These are phyloP conservation scores for Copidosoma aretas DNA, from an alignment of 2,888 invertebrate species.

Conservation along the genomic window DNA sequence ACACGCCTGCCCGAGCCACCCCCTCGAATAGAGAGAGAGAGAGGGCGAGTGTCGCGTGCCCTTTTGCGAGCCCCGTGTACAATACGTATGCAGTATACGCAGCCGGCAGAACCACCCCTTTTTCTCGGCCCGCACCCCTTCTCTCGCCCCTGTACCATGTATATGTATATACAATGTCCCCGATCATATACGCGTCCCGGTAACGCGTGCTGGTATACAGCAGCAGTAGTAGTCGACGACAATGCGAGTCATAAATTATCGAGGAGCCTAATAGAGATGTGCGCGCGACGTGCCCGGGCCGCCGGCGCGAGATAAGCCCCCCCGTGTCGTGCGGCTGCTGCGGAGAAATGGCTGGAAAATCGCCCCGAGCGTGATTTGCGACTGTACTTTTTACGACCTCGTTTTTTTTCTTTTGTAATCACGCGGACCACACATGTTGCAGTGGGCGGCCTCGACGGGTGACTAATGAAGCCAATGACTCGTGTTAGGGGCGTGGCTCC, in stretches of 20 bases:
- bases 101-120: conserved; percentile 4
- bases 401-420: conserved; percentile 46
- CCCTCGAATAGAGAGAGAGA: conserved; percentile 47
- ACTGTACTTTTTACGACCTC: conserved; percentile 50
- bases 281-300: too few relatives aligned
- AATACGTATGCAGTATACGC: too few relatives aligned
- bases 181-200: too few relatives aligned
- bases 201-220: conserved; percentile 50
- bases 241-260: conserved; percentile 61
- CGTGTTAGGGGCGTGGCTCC: background rate
- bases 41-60: conserved; percentile 57
- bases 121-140: conserved; percentile 33
- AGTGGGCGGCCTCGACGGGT: background rate
- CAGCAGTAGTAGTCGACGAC: too few relatives aligned
- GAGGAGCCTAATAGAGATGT: conserved; percentile 59
- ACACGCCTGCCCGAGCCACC: conserved; percentile 43
- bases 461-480: conserved; percentile 14
- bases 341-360: conserved; percentile 49
- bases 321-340: conserved; percentile 20
- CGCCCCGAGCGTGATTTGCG: conserved; percentile 54
- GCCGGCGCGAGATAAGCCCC: conserved; percentile 32
- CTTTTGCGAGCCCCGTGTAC: conserved; percentile 53
- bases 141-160: too few relatives aligned
- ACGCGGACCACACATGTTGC: conserved; percentile 5
- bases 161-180: too few relatives aligned